Conservation (phyloP, 2,888 invertebrate genomes). For the Tiphia femorata region DNA sequence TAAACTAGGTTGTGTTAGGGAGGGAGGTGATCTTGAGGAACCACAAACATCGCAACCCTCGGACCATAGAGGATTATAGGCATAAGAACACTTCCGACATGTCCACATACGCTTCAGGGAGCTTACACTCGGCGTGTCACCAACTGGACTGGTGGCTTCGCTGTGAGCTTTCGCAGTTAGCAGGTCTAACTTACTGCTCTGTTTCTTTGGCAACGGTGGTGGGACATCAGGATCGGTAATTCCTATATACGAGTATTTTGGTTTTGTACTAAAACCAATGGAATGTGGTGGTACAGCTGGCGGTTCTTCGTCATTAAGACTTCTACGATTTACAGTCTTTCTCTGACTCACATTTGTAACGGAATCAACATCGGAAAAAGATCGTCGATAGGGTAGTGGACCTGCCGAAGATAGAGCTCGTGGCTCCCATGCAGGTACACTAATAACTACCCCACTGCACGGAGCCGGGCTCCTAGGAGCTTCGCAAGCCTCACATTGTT, state of each 20-base stretch:
- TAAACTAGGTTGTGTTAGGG: conserved; percentile 76
- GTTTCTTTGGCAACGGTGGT: conserved; percentile 66
- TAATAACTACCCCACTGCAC: conserved; percentile 69
- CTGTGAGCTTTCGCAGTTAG: conserved; percentile 52
- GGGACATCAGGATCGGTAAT: conserved; percentile 65
- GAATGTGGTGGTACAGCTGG: conserved; percentile 71
- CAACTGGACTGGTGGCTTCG: conserved; percentile 62
- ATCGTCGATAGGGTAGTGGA: conserved; percentile 65
- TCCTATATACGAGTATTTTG: conserved; percentile 64
- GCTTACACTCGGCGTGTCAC: conserved; percentile 50
- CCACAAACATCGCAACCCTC: conserved; percentile 87
- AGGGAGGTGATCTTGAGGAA: conserved; percentile 75
- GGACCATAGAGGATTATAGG: conserved; percentile 86
- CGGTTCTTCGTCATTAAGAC: conserved; percentile 73
- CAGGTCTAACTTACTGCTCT: conserved; percentile 56
- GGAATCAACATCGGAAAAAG: conserved; percentile 68
- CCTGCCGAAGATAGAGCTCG: conserved; percentile 63
- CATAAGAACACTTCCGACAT: conserved; percentile 89
- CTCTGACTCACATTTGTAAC: conserved; percentile 68
- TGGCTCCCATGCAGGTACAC: conserved; percentile 70
- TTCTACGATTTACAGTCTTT: conserved; percentile 67
- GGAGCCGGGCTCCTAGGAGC: conserved; percentile 74
- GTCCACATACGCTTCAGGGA: conserved; percentile 81
- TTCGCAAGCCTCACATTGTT: conserved; percentile 82
- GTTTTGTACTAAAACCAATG: conserved; percentile 61